phyloP scores from a whole-genome alignment of 2,888 invertebrate genomes.

The Leptothorax acervorum region DNA sequence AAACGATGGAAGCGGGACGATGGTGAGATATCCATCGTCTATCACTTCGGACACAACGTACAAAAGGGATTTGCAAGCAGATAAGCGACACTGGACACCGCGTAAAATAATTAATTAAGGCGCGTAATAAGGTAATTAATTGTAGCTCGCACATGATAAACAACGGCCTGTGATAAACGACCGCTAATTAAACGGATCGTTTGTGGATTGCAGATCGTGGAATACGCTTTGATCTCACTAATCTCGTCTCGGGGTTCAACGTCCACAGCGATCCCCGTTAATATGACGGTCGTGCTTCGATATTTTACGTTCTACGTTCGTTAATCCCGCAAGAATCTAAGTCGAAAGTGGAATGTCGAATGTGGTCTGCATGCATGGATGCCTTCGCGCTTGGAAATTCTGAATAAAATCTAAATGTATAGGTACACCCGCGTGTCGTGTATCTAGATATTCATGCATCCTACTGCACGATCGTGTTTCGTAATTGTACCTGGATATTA shows the following conservation, averaged over 20 bases:
- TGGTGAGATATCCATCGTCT: no score
- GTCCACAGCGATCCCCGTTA: conserved; percentile 12
- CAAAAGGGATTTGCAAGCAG: neutral
- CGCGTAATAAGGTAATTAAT: conserved; percentile 14
- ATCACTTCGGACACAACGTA: neutral
- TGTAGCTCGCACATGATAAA: conserved; percentile 2
- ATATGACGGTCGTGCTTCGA: conserved; percentile 19
- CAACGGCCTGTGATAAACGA: conserved; percentile 33
- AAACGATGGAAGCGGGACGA: neutral
- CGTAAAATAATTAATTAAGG: conserved; percentile 15
- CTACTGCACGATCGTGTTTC: neutral
- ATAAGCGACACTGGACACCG: no score
- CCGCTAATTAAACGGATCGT: conserved; percentile 21
- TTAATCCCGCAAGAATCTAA: neutral
- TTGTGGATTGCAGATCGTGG: conserved; percentile 10
- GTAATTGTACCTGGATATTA: conserved; percentile 34
- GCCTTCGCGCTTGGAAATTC: neutral
- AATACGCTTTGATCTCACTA: conserved; percentile 24
- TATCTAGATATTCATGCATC: conserved; percentile 17
- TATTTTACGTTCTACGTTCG: conserved; percentile 7
- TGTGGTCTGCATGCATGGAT: conserved; percentile 3
- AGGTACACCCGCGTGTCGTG: neutral
- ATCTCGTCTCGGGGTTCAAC: neutral
- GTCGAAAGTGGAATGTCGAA: neutral
- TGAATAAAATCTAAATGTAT: neutral